phyloP scores from a whole-genome alignment of 1,140 invertebrate genomes.

The Alviniconcha marisindica region DNA sequence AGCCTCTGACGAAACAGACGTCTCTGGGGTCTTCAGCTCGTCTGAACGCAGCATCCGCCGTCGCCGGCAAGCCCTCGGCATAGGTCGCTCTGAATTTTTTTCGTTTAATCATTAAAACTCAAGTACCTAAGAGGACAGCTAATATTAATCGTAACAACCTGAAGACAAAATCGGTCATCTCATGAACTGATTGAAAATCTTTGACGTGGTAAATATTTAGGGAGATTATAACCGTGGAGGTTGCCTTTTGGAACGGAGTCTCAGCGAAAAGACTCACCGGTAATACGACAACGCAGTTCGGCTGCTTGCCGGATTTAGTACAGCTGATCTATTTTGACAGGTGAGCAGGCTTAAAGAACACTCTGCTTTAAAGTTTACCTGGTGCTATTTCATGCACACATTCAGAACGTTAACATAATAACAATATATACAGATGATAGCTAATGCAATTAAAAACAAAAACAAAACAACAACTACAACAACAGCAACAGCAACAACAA shows the following conservation, averaged over 20 bases:
- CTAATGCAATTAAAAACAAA: too few relatives aligned
- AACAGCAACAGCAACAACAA: not conserved
- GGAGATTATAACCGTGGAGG: too few relatives aligned
- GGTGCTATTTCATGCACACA: not conserved
- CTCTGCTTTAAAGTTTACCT: not conserved
- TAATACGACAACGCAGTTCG: too few relatives aligned
- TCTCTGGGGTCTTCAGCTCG: not conserved
- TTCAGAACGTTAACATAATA: not conserved
- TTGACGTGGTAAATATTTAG: too few relatives aligned
- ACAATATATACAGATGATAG: not conserved
- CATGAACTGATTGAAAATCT: too few relatives aligned
- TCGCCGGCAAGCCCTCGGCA: not conserved
- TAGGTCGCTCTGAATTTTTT: too few relatives aligned
- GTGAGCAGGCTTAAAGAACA: not conserved
- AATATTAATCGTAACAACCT: too few relatives aligned
- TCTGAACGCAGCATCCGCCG: not conserved
- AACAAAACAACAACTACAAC: not conserved
- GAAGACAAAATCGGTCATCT: too few relatives aligned
- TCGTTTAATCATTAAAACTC: too few relatives aligned
- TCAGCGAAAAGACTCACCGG: too few relatives aligned
- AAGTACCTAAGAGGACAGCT: too few relatives aligned
- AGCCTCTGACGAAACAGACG: slow-evolving; percentile 10
- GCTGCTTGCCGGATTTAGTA: not conserved
- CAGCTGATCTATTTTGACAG: not conserved
- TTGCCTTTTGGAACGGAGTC: too few relatives aligned